These are phyloP conservation scores for Dichetophora obliterata DNA, from an alignment of 2,888 invertebrate genomes.

Conservation along the genomic window DNA sequence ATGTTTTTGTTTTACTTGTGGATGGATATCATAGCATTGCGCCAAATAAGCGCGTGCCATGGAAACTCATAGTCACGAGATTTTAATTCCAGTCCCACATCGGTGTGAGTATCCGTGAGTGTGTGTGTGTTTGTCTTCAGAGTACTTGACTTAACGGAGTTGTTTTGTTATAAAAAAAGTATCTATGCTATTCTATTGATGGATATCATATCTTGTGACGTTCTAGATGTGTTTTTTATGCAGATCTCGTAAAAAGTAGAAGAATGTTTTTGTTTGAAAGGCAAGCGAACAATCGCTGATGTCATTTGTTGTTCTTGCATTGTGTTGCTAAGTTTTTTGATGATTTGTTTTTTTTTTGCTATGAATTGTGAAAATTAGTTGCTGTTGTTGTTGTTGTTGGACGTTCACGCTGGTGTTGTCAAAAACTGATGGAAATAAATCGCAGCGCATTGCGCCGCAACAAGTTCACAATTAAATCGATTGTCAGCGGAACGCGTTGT, in stretches of 20 bases:
- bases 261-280: conserved; percentile 1
- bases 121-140: too few relatives aligned
- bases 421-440: conserved; percentile 40
- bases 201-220: too few relatives aligned
- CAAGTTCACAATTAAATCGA: conserved; percentile 46
- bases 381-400: not conserved
- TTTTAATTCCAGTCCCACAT: not conserved
- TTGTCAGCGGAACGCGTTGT: conserved; percentile 16
- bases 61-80: not conserved
- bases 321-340: not conserved
- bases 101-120: too few relatives aligned
- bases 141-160: too few relatives aligned
- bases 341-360: not conserved
- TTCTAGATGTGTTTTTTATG: too few relatives aligned
- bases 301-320: not conserved
- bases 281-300: conserved; percentile 9
- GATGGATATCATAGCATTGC: too few relatives aligned
- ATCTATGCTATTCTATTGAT: too few relatives aligned
- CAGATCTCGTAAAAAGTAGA: not conserved
- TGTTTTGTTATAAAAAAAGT: too few relatives aligned
- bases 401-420: not conserved
- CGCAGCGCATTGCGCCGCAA: conserved; percentile 47
- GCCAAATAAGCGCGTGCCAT: not conserved
- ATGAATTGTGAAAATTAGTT: not conserved
- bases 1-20: not conserved